Evolutionary conservation across 2,888 invertebrate genomes (phyloP).

Genomic region (Tineola bisselliella): DNA sequence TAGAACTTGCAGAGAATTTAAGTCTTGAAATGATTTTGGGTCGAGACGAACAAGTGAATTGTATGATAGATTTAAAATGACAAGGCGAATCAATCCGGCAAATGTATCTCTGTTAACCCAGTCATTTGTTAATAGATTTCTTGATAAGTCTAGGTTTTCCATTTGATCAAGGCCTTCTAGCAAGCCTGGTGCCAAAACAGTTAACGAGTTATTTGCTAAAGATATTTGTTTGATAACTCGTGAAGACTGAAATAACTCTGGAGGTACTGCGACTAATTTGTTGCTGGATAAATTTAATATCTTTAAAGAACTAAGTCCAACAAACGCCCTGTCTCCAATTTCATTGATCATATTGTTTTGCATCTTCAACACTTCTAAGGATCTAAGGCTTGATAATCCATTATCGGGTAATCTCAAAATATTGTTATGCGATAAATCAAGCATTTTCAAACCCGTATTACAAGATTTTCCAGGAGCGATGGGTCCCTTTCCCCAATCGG

Average conservation of each 20-base stretch:
- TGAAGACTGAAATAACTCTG: slow-evolving; percentile 79
- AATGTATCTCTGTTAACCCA: slow-evolving; percentile 84
- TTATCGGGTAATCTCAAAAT: slow-evolving; percentile 75
- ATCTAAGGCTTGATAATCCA: slow-evolving; percentile 74
- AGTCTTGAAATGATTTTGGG: slow-evolving; percentile 76
- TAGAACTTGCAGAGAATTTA: slow-evolving; percentile 78
- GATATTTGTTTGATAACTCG: slow-evolving; percentile 76
- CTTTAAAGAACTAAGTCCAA: slow-evolving; percentile 74
- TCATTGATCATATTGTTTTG: slow-evolving; percentile 81
- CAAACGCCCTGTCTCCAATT: slow-evolving; percentile 78
- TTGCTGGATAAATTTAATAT: slow-evolving; percentile 83
- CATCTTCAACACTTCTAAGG: slow-evolving; percentile 75
- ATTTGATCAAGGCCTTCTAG: slow-evolving; percentile 79
- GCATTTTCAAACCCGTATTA: slow-evolving; percentile 73
- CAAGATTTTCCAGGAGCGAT: slow-evolving; percentile 76
- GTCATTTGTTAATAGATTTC: slow-evolving; percentile 77
- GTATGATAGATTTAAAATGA: slow-evolving; percentile 77
- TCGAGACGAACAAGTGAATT: slow-evolving; percentile 77
- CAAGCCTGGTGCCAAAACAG: slow-evolving; percentile 78
- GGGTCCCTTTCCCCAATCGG: slow-evolving; percentile 76
- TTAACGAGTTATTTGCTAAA: slow-evolving; percentile 82
- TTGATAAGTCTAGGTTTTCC: slow-evolving; percentile 76
- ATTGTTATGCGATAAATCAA: slow-evolving; percentile 80
- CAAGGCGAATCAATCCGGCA: slow-evolving; percentile 75
- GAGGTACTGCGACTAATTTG: slow-evolving; percentile 79